Percentiles rank a stretch among this genome's conserved stretches.
Evolutionary conservation across 2,113 vertebrate species (phyloP).

Genomic region (Rafetus swinhoei): DNA sequence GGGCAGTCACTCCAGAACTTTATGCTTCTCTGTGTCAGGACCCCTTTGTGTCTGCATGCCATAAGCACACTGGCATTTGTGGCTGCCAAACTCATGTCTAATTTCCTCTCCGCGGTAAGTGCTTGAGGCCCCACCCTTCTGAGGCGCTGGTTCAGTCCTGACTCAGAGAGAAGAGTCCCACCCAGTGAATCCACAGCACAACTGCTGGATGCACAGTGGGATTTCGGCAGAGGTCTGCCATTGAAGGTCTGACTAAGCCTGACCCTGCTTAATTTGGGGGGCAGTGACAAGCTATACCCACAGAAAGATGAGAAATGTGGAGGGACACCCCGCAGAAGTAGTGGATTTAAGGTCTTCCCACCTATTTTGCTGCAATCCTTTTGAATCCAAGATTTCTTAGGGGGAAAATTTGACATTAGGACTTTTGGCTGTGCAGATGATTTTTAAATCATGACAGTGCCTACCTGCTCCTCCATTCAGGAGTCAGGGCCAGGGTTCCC

Average conservation of each 20-base stretch:
- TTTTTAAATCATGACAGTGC: not conserved
- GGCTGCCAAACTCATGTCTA: not conserved
- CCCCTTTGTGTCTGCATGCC: not conserved
- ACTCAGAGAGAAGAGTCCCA: not conserved
- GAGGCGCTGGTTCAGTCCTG: not conserved
- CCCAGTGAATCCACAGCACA: not conserved
- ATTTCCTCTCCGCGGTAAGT: not conserved
- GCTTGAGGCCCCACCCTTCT: not conserved
- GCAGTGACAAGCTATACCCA: not conserved
- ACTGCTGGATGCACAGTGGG: not conserved
- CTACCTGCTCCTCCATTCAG: not conserved
- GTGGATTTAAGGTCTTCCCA: not conserved
- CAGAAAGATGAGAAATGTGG: not conserved
- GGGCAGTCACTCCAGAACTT: not conserved
- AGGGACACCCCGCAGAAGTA: not conserved
- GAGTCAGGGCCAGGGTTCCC: not conserved
- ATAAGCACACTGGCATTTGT: not conserved
- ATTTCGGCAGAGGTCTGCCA: not conserved
- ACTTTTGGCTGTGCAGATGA: not conserved
- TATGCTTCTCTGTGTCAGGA: not conserved
- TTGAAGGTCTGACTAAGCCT: conserved; percentile 15
- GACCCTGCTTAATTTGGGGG: not conserved
- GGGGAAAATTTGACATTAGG: not conserved
- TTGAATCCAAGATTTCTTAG: not conserved
- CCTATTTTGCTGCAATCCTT: not conserved